A percentile compares a stretch with the other conserved stretches of the same genome.
Evolutionary conservation across 2,888 invertebrate genomes (phyloP).

Genomic region (Dyspetes luteomarginatus): DNA sequence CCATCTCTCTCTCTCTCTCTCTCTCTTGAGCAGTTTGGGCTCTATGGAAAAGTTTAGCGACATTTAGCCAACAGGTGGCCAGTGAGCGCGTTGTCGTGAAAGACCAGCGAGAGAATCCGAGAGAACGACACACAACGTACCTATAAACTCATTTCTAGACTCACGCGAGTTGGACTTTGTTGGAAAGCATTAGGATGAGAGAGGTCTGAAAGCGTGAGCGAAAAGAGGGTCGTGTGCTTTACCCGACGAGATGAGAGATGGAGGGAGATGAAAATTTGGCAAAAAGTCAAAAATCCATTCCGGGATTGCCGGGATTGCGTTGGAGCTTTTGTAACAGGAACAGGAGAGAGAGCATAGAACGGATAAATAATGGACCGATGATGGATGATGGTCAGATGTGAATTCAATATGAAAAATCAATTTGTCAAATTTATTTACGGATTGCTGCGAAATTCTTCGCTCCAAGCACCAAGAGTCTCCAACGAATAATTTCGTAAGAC

Average conservation of each 20-base stretch:
- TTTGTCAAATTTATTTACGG: too few relatives aligned
- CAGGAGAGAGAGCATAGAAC: neutral
- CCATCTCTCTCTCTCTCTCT: slow-evolving; percentile 1
- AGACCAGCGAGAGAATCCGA: neutral
- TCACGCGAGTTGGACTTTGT: slow-evolving; percentile 36
- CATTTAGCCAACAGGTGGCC: slow-evolving; percentile 58
- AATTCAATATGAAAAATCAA: too few relatives aligned
- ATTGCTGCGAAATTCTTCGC: too few relatives aligned
- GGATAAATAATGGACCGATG: slow-evolving; percentile 6
- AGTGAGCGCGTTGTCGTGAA: neutral
- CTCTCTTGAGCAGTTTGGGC: slow-evolving; percentile 1
- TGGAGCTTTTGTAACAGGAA: slow-evolving; percentile 1
- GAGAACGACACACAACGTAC: neutral
- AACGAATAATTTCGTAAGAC: too few relatives aligned
- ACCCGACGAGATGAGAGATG: slow-evolving; percentile 9
- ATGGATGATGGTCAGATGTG: neutral
- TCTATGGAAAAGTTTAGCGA: slow-evolving; percentile 55
- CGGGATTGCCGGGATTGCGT: slow-evolving; percentile 28
- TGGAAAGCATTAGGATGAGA: slow-evolving; percentile 39
- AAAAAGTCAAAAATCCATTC: slow-evolving; percentile 59
- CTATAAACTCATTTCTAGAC: slow-evolving; percentile 15
- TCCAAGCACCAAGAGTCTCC: too few relatives aligned
- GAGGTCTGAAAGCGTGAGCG: slow-evolving; percentile 34
- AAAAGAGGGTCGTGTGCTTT: slow-evolving; percentile 61
- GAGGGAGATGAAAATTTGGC: slow-evolving; percentile 36